Conservation (phyloP, 2,113 vertebrate genomes). For the Sialia sialis region DNA sequence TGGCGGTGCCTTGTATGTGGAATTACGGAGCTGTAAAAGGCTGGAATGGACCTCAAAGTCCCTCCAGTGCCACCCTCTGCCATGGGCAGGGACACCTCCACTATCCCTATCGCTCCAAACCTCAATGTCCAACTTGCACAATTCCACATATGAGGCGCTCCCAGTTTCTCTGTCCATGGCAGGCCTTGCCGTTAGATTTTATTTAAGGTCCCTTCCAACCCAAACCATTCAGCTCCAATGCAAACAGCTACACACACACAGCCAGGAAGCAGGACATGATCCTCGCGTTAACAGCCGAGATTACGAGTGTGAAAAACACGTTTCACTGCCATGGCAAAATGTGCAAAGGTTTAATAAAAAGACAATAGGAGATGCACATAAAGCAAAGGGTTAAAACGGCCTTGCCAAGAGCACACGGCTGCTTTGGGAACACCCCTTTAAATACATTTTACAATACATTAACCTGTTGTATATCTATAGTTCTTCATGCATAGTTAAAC, state of each 20-base stretch:
- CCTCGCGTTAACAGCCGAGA: rapidly evolving
- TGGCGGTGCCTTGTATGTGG: rapidly evolving
- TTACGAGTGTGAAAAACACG: no score
- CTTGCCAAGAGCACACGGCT: no score
- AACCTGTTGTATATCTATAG: no score
- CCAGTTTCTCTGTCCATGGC: background rate
- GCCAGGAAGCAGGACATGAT: rapidly evolving
- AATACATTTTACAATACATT: no score
- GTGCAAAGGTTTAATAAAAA: no score
- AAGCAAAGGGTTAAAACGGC: no score
- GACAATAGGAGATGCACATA: no score
- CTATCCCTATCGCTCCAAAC: background rate
- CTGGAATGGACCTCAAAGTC: background rate
- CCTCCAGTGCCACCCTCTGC: rapidly evolving
- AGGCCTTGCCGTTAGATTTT: no score
- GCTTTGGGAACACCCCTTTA: no score
- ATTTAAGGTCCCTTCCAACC: background rate
- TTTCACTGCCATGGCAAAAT: no score
- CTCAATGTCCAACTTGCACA: background rate
- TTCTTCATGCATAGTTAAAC: no score
- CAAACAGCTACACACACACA: rapidly evolving
- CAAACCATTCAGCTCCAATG: rapidly evolving
- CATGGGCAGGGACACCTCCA: background rate
- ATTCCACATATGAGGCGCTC: background rate
- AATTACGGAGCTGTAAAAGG: rapidly evolving